These are phyloP conservation scores for Euphysa ruthae DNA, from an alignment of 30 jellyfish, hydroid and myxozoan species.

Conservation along the genomic window DNA sequence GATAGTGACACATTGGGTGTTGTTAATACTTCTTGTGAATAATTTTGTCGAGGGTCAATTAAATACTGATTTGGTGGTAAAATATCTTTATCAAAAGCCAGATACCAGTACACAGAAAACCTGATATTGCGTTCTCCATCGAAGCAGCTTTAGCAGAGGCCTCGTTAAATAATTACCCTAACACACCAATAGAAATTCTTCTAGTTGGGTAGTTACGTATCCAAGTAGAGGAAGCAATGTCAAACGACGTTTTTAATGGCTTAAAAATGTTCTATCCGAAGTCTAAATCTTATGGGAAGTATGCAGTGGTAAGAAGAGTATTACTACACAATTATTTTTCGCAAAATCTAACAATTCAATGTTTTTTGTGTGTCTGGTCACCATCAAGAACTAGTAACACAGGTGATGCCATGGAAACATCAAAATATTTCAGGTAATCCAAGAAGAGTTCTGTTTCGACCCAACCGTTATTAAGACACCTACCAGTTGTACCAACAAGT, in stretches of 20 bases:
- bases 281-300: constrained; percentile 57
- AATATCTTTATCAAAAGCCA: too few relatives aligned
- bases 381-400: constrained; percentile 50
- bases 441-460: constrained; percentile 37
- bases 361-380: constrained; percentile 23
- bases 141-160: too few relatives aligned
- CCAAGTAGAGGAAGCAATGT: too few relatives aligned
- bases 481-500: constrained; percentile 42
- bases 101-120: too few relatives aligned
- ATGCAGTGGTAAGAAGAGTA: constrained; percentile 45
- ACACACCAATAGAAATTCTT: too few relatives aligned
- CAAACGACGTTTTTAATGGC: not conserved
- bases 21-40: too few relatives aligned
- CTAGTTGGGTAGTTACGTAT: too few relatives aligned
- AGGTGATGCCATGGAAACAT: not conserved
- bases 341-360: constrained; percentile 38
- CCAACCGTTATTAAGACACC: constrained; percentile 58
- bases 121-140: too few relatives aligned
- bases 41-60: too few relatives aligned
- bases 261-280: constrained; percentile 35
- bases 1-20: too few relatives aligned
- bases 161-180: too few relatives aligned
- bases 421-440: not conserved
- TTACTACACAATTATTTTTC: constrained; percentile 17
- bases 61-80: too few relatives aligned